Evolutionary conservation across 1,140 invertebrate species (phyloP), one percentile per base, ranked within the genome.

Genomic region (Drosophila arawakana): DNA sequence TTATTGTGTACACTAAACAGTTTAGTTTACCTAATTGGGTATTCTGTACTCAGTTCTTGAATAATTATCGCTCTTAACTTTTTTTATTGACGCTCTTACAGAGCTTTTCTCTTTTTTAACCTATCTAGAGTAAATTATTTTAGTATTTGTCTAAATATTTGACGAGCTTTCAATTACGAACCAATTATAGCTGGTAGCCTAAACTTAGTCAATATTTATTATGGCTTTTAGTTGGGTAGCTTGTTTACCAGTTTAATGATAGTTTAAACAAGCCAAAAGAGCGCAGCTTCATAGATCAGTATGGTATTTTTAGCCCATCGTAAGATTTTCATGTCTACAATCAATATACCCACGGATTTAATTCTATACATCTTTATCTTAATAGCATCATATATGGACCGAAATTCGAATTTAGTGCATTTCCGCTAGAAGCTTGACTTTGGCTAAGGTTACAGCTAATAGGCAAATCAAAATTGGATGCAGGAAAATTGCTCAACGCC

Each of bases 181-280:
- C 70, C 78, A 86, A 85, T 85, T 86, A 81, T 58, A 44, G 59
- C 39, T 67, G 61, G 73, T 75, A 71, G 69, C 54, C 8, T 58
- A 71, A 58, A 60, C 60, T 73, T 57, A 34, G n/a, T 46, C 50
- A 89, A 88, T 88, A 88, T 89, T 88, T 75, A 54, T 49, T 43
- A n/a, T 41, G 6, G 84, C 83, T 88, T 83, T 88, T 83, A 88
- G 69, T 70, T 21, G 7, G 21, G 46, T 47, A 44, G 13, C 47
- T 68, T 80, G 37, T 65, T 74, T 78, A 44, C 47, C 58, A 43
- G n/a, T 73, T 77, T 72, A 54, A 83, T 78, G 62, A 57, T 65
- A 79, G 69, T 62, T 73, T 73, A 82, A 88, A 68, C 25, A 76
- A 49, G 13, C 18, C 10, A 47, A 60, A 11, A 15, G 25, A 15